Conservation (phyloP, 2,888 invertebrate genomes). For the Erebia aethiops region DNA sequence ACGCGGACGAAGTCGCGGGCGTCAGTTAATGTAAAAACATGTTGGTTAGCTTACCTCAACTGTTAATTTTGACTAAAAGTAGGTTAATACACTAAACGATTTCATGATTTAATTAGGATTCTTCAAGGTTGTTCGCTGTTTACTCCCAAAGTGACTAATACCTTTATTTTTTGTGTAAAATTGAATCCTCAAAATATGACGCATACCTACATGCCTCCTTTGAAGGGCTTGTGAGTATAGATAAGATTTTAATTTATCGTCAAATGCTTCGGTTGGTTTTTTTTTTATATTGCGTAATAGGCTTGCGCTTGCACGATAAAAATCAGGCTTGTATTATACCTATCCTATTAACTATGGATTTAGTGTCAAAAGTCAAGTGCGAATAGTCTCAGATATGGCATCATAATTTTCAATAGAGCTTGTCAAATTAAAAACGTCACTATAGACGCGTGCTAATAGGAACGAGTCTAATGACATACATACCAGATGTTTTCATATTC, state of each 20-base stretch:
- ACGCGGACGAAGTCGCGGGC: no score
- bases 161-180: no score
- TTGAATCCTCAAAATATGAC: no score
- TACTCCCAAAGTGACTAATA: constrained; percentile 4
- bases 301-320: no score
- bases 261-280: no score
- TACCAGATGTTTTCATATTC: constrained; percentile 2
- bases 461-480: neutral
- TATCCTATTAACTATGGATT: neutral
- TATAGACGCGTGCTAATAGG: neutral
- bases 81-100: constrained; percentile 10
- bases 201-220: no score
- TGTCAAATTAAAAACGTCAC: neutral
- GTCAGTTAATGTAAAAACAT: no score
- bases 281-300: no score
- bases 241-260: no score
- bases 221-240: no score
- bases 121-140: constrained; percentile 21
- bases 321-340: no score
- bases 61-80: constrained; percentile 8
- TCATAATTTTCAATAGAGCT: neutral
- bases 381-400: neutral
- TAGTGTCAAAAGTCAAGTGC: constrained; percentile 1
- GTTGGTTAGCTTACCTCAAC: neutral
- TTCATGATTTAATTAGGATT: constrained; percentile 29